Evolutionary conservation across 2,888 invertebrate genomes (phyloP), one percentile per base, ranked within the genome.

Genomic region (Coenonympha arcania): DNA sequence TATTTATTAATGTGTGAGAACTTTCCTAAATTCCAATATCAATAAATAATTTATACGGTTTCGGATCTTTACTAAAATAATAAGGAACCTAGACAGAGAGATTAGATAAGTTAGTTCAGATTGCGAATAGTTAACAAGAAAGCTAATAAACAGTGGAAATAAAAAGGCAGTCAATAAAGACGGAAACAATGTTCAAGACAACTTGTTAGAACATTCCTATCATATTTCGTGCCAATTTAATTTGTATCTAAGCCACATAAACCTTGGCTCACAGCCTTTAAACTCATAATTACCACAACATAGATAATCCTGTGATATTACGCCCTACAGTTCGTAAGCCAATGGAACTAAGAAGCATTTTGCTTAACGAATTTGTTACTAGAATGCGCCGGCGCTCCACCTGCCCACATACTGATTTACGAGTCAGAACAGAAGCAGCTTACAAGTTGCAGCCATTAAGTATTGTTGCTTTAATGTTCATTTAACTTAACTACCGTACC

Each of bases 341-440:
- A 15, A 15, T 24, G 6, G 6, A 1, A 1, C 4, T 45, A 50
- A 34, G 40, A 26, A 34, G 19, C 8, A 44, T 18, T 30, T 37
- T 36, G 18, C 6, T 8, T 36, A 11, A 41, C 9, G 11, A 9
- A 28, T 4, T 26, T 33, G 24, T 59, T 50, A 44, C n/a, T 49
- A 59, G 63, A 55, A 57, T 66, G 71, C 70, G 74, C 73, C 70
- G 79, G 79, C 80, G 79, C 79, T 69, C 66, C 72, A 73, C 76
- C 79, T 76, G 74, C 78, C 70, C 66, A 68, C 74, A 74, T 69
- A 68, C 45, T 54, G 73, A 77, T 75, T 79, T 76, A 79, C 75
- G 64, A 66, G 66, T 70, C 30, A 36, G 44, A 54, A 51, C 54
- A 45, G 54, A 28, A 54, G 54, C 50, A 46, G 36, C 30, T 30